Conservation (phyloP, 2,888 invertebrate species). For the Drosophila multiciliata region DNA sequence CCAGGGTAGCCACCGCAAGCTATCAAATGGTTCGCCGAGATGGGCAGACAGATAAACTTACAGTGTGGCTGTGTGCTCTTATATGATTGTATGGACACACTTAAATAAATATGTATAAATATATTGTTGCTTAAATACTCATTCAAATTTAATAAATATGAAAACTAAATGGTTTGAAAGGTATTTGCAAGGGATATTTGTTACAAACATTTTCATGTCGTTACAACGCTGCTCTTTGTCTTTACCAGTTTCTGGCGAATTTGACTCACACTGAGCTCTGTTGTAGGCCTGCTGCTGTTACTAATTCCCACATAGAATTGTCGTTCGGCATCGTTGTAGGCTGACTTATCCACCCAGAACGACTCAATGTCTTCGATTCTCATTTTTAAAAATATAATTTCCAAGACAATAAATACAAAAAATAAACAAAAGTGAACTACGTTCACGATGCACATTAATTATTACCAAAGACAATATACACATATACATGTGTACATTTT, state of each 20-base stretch:
- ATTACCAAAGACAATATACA: slow-evolving; percentile 3
- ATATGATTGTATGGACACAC: background rate
- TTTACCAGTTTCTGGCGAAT: slow-evolving; percentile 5
- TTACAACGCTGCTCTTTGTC: background rate
- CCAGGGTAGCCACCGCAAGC: slow-evolving; percentile 56
- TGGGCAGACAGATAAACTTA: background rate
- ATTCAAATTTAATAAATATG: background rate
- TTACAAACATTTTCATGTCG: background rate
- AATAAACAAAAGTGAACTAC: background rate
- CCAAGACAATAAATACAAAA: slow-evolving; percentile 7
- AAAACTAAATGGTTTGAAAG: background rate
- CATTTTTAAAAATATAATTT: slow-evolving; percentile 34
- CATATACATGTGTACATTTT: background rate
- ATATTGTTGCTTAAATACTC: slow-evolving; percentile 1
- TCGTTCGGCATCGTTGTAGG: slow-evolving; percentile 49
- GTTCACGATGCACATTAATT: slow-evolving; percentile 22
- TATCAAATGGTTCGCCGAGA: slow-evolving; percentile 21
- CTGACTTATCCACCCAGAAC: slow-evolving; percentile 54
- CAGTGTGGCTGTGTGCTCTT: background rate
- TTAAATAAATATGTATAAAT: background rate
- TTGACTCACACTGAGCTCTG: slow-evolving; percentile 31
- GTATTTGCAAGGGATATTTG: background rate
- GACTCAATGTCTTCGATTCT: slow-evolving; percentile 38
- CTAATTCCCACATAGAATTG: slow-evolving; percentile 38
- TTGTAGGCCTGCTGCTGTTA: background rate